Percentiles rank a stretch among this genome's conserved stretches.
Evolutionary conservation across 2,797 vertebrate species (phyloP).

Genomic region (Sebastes matsubarae): DNA sequence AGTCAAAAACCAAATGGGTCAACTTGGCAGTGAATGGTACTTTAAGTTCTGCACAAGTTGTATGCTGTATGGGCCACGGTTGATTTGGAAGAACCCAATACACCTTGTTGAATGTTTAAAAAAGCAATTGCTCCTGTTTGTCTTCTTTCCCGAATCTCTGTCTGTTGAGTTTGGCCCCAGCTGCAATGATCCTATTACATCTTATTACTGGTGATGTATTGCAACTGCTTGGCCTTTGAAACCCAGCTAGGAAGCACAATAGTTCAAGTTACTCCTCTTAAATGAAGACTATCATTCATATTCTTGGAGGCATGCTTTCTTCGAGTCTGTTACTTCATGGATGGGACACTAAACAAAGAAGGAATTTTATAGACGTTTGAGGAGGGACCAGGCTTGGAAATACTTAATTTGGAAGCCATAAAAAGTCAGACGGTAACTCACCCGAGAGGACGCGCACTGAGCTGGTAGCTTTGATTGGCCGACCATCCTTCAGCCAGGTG

Average conservation of each 20-base stretch:
- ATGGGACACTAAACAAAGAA: background rate
- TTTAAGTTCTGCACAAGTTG: background rate
- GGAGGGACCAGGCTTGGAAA: background rate
- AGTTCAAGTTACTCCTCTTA: background rate
- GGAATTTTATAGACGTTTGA: background rate
- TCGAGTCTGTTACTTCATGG: background rate
- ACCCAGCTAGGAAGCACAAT: background rate
- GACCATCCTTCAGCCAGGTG: conserved; percentile 91
- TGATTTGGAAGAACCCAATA: conserved; percentile 31
- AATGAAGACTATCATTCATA: background rate
- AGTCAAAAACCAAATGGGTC: background rate
- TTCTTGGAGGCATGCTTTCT: background rate
- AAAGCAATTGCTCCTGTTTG: conserved; percentile 39
- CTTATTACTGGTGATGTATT: conserved; percentile 53
- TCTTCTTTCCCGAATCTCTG: conserved; percentile 33
- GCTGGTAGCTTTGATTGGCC: conserved; percentile 80
- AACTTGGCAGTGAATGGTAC: background rate
- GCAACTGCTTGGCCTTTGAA: conserved; percentile 26
- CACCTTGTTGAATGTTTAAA: conserved; percentile 38
- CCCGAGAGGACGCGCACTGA: conserved; percentile 91
- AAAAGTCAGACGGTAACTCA: conserved; percentile 60
- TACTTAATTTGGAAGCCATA: background rate
- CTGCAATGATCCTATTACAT: conserved; percentile 34
- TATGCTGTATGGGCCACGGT: background rate
- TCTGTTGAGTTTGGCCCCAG: conserved; percentile 54